Evolutionary conservation across 2,113 vertebrate species (phyloP).

Genomic region (Okapia johnstoni): DNA sequence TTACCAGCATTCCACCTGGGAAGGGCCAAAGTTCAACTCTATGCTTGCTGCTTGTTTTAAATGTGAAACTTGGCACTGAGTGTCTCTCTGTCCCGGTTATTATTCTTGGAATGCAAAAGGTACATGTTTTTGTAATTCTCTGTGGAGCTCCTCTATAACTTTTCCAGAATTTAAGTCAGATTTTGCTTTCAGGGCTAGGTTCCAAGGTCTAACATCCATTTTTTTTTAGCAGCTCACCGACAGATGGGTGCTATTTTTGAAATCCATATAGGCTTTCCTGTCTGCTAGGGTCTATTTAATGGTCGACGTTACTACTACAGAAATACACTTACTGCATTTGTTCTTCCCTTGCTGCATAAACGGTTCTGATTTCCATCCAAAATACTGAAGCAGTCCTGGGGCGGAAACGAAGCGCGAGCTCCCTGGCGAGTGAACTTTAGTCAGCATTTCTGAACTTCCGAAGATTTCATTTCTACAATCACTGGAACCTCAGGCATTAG

Average conservation of each 20-base stretch:
- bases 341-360: neutral
- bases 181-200: slow-evolving; percentile 23
- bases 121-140: slow-evolving; percentile 70
- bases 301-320: neutral
- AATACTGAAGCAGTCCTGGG: neutral
- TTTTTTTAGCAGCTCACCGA: slow-evolving; percentile 30
- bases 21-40: slow-evolving; percentile 24
- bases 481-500: neutral
- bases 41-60: slow-evolving; percentile 43
- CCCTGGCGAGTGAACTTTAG: neutral
- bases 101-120: slow-evolving; percentile 69
- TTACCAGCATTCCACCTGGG: slow-evolving; percentile 15
- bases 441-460: neutral
- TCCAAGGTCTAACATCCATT: slow-evolving; percentile 8
- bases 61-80: slow-evolving; percentile 58
- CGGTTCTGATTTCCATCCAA: neutral
- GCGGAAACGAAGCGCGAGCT: neutral
- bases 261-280: slow-evolving; percentile 28
- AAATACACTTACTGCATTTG: neutral
- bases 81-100: slow-evolving; percentile 47
- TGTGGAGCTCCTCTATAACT: slow-evolving; percentile 14
- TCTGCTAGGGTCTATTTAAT: neutral
- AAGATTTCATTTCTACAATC: neutral
- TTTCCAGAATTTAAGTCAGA: slow-evolving; percentile 49
- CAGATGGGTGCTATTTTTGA: slow-evolving; percentile 50